Evolutionary conservation across 2,113 vertebrate species (phyloP), one percentile per base, ranked within the genome.

Genomic region (Collichthys lucidus): DNA sequence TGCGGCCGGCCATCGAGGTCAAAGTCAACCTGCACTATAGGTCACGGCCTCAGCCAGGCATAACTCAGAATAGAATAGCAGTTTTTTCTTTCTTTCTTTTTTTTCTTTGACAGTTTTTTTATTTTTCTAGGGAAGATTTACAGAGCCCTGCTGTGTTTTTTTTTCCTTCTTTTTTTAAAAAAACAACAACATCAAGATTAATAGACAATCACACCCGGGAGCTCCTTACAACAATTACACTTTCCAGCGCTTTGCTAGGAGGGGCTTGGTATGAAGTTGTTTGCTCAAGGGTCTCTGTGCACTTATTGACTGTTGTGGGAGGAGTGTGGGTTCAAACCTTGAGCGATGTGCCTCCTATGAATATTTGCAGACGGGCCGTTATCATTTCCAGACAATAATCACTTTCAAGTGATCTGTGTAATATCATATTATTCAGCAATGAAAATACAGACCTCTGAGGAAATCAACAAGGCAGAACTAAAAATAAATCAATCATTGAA

Each of bases 11-110:
- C 75, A 74, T 42, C 0, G 24, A 78, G 86, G 89, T 89, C 91
- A 86, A 79, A 85, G 74, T 80, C 72, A 77, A 83, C 81, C 69
- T 82, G 80, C 70, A 77, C 22, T 14, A 75, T 14, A 75, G 76
- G 86, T 80, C 86, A 80, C 0, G 55, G 67, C 87, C 77, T 85
- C 68, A 44, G 40, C 65, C 14, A 55, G 19, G 35, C 80, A 44
- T 22, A 52, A 42, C 44, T 49, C 65, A 53, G 52, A 83, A 68
- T 56, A 80, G 59, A 73, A 76, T 10, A 76, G 24, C 66, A 67
- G n/a, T 1, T 4, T 17, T 57, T 46, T 3, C 52, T n/a, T 31
- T 31, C 4, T 31, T 31, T 31, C 2, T 35, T n/a, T 20, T 42
- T 24, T 16, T 49, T 22, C 3, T 57, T 73, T 46, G 6, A 17